phyloP scores from a whole-genome alignment of 1,140 invertebrate genomes.

The Sinella curviseta region DNA sequence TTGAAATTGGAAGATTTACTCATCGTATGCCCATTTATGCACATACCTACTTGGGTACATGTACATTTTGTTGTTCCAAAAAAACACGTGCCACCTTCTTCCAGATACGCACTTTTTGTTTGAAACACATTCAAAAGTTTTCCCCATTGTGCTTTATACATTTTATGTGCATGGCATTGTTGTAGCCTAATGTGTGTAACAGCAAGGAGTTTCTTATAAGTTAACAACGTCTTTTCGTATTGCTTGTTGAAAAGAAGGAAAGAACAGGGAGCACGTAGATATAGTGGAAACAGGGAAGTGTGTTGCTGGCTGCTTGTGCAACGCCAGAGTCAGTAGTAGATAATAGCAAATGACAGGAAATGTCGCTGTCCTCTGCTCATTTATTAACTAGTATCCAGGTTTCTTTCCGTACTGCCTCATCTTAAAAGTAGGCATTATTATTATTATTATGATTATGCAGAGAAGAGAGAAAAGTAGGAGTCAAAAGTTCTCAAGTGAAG shows the following conservation, averaged over 20 bases:
- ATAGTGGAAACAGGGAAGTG: too few relatives aligned
- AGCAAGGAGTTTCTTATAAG: background rate
- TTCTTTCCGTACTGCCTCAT: conserved; percentile 14
- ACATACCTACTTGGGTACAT: too few relatives aligned
- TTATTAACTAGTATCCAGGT: conserved; percentile 17
- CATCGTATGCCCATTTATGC: too few relatives aligned
- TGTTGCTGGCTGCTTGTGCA: too few relatives aligned
- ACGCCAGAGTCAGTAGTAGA: background rate
- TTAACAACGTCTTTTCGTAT: too few relatives aligned
- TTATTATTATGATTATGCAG: conserved; percentile 21
- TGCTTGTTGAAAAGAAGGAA: background rate
- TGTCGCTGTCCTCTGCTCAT: conserved; percentile 14
- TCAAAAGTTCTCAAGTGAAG: conserved; percentile 2
- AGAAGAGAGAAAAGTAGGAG: background rate
- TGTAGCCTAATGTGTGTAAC: background rate
- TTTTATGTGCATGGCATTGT: too few relatives aligned
- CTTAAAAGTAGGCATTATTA: conserved; percentile 6
- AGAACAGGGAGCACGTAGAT: background rate
- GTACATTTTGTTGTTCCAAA: too few relatives aligned
- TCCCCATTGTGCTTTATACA: too few relatives aligned
- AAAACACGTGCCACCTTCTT: too few relatives aligned
- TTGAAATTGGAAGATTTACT: too few relatives aligned
- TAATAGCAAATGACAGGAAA: conserved; percentile 20
- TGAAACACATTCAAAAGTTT: too few relatives aligned
- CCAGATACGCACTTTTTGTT: too few relatives aligned